phyloP scores from a whole-genome alignment of 2,797 vertebrate species.

The Spheniscus humboldti region DNA sequence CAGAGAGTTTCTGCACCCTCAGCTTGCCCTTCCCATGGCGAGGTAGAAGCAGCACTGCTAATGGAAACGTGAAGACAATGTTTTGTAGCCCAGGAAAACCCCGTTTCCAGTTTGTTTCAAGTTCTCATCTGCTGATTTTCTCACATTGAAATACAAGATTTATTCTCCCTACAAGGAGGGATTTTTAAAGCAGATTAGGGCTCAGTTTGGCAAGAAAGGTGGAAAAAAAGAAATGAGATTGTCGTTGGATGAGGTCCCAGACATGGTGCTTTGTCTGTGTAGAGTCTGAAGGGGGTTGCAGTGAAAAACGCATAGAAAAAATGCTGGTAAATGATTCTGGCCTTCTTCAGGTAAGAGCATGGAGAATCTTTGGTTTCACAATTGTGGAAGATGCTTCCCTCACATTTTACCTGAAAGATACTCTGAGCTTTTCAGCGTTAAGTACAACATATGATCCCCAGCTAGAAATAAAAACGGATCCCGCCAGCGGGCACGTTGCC shows the following conservation, averaged over 20 bases:
- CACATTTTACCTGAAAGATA: not conserved
- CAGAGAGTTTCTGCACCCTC: not conserved
- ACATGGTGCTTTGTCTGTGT: not conserved
- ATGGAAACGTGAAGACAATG: accelerated
- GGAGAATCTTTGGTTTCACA: not conserved
- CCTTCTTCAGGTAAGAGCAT: not conserved
- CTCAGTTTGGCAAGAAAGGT: not conserved
- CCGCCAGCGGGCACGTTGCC: not conserved
- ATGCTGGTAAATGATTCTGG: not conserved
- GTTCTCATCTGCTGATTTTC: not conserved
- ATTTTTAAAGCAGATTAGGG: not conserved
- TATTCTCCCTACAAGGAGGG: not conserved
- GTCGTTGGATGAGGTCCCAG: not conserved
- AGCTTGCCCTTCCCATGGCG: accelerated
- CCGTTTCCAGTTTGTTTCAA: not conserved
- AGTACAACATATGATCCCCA: not conserved
- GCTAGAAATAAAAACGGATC: not conserved
- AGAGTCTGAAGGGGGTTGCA: not conserved
- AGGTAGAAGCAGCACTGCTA: not conserved
- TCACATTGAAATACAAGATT: not conserved
- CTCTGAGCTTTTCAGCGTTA: not conserved
- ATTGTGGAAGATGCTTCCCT: not conserved
- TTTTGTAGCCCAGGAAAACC: not conserved
- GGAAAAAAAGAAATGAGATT: not conserved
- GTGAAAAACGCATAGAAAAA: not conserved